Percentiles rank a stretch among this genome's conserved stretches.
phyloP scores from a whole-genome alignment of 2,888 invertebrate genomes.

The Pantelozetes paolii region DNA sequence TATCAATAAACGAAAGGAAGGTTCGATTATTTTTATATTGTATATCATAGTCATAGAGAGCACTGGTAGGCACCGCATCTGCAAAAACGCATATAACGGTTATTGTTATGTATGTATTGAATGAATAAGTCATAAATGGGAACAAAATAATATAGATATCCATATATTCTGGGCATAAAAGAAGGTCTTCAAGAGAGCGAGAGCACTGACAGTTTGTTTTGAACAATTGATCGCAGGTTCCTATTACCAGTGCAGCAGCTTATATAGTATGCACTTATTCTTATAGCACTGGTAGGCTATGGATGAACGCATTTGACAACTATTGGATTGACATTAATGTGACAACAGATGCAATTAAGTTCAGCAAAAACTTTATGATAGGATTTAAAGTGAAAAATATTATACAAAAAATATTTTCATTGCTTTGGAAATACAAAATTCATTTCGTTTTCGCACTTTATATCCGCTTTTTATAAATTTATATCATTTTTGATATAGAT shows the following conservation, averaged over 20 bases:
- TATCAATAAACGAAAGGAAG: background rate
- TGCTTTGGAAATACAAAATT: too few relatives aligned
- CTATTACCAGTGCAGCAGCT: background rate
- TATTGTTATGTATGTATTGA: background rate
- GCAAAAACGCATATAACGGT: background rate
- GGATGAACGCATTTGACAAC: slow-evolving; percentile 7
- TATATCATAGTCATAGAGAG: too few relatives aligned
- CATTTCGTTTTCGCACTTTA: too few relatives aligned
- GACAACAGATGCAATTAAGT: slow-evolving; percentile 13
- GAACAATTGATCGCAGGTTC: slow-evolving; percentile 13
- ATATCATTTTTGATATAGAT: too few relatives aligned
- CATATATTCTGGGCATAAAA: background rate
- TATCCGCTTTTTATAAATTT: too few relatives aligned
- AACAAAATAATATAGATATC: background rate
- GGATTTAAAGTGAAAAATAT: background rate
- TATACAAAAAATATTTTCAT: too few relatives aligned
- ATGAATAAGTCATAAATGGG: slow-evolving; percentile 16
- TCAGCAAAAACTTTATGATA: background rate
- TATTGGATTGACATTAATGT: slow-evolving; percentile 20
- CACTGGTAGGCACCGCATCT: background rate
- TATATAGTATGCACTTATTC: background rate
- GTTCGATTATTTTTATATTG: background rate
- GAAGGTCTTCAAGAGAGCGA: background rate
- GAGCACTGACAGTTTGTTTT: background rate
- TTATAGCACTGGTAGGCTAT: background rate